phyloP scores from a whole-genome alignment of 2,797 vertebrate genomes.

The Coendou prehensilis region DNA sequence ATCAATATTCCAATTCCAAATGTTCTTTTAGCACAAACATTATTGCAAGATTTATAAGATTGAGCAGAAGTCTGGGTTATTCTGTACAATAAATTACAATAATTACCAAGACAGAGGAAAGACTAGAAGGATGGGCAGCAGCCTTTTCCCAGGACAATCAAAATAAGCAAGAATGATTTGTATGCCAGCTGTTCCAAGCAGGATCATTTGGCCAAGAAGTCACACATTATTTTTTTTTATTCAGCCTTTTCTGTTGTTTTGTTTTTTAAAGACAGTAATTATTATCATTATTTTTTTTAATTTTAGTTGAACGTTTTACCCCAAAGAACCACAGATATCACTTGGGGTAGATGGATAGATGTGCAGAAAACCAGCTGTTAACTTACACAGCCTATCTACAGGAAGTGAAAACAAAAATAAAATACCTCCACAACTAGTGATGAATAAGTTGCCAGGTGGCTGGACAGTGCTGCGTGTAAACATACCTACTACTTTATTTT shows the following conservation, averaged over 20 bases:
- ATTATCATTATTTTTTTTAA: not conserved
- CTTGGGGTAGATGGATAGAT: not conserved
- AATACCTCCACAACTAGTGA: not conserved
- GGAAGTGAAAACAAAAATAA: not conserved
- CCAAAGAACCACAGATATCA: not conserved
- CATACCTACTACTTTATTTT: not conserved
- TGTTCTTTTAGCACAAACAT: slow-evolving; percentile 64
- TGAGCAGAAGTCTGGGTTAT: not conserved
- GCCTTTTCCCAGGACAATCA: not conserved
- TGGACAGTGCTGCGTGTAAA: not conserved
- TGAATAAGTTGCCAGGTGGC: not conserved
- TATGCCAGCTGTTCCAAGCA: not conserved
- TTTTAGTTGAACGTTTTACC: slow-evolving; percentile 24
- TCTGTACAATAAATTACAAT: not conserved
- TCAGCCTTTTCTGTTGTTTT: not conserved
- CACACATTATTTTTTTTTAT: not conserved
- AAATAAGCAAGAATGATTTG: not conserved
- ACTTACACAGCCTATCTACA: not conserved
- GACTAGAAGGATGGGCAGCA: not conserved
- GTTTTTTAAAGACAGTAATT: not conserved
- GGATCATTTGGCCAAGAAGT: not conserved
- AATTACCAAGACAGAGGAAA: not conserved
- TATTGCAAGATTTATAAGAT: slow-evolving; percentile 59
- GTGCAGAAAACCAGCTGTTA: not conserved
- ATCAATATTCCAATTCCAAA: slow-evolving; percentile 62